A percentile compares a stretch with the other conserved stretches of the same genome.
Evolutionary conservation across 2,888 invertebrate species (phyloP).

Genomic region (Therioaphis trifolii): DNA sequence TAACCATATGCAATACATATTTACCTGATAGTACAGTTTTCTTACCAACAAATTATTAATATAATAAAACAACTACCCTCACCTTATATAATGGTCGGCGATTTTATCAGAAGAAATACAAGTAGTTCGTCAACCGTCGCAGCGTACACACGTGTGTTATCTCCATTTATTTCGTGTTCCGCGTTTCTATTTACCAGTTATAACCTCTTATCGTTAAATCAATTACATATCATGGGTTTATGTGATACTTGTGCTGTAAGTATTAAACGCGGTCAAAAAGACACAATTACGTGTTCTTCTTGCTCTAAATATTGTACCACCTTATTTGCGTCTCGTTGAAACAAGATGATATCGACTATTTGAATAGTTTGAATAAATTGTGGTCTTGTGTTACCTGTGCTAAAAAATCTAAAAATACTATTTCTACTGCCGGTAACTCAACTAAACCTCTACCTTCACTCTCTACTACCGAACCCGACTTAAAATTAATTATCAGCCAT

Average conservation of each 20-base stretch:
- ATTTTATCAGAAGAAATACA: too few relatives aligned
- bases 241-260: not conserved
- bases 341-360: conserved; percentile 19
- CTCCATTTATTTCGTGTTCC: too few relatives aligned
- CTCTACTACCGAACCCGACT: not conserved
- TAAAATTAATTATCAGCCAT: not conserved
- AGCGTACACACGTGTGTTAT: too few relatives aligned
- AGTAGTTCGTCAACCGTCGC: too few relatives aligned
- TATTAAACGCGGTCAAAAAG: not conserved
- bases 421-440: not conserved
- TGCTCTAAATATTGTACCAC: conserved; percentile 3
- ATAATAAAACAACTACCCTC: too few relatives aligned
- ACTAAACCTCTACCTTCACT: not conserved
- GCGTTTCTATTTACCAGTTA: not conserved
- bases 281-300: not conserved
- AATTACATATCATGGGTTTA: not conserved
- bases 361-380: conserved; percentile 13
- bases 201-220: not conserved
- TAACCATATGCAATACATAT: too few relatives aligned
- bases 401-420: conserved; percentile 14
- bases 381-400: not conserved
- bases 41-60: too few relatives aligned
- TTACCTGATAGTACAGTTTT: too few relatives aligned
- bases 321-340: not conserved
- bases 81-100: too few relatives aligned